Evolutionary conservation across 1,140 invertebrate genomes (phyloP), one percentile per base, ranked within the genome.

Genomic region (Platorchestia sp.): DNA sequence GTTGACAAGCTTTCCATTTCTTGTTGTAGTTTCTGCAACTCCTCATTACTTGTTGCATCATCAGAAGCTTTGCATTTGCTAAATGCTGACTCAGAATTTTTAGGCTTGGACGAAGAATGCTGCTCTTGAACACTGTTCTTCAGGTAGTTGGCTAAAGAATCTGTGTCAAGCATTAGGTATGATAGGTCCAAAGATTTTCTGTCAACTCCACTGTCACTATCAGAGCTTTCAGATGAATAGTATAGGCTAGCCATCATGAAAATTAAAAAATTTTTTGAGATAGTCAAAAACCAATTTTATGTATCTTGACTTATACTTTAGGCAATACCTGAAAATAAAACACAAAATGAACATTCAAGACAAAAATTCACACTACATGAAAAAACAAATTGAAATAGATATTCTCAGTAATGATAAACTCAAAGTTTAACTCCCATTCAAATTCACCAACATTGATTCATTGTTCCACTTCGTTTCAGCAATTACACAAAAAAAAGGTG

Each of bases 171-270:
- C 95, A 96, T 95, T 42, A 96, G 44, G 47, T 96, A 96, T 0
- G 96, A 96, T 19, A 96, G 95, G 90, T 96, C 96, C 75, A 96
- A 59, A 43, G 95, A 95, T 42, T n/a, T 95, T 22, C 51, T 59
- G 22, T 96, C 95, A 0, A 86, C 45, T 19, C 95, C 86, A n/a
- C 90, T 95, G 36, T 96, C 96, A 90, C 96, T 96, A 89, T 96
- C 96, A 14, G 96, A 96, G 43, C 95, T 96, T 51, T 96, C 96
- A 40, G 96, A 96, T 1, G 95, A 96, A 59, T 96, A 96, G 89
- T 96, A 96, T 95, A 96, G 96, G 42, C 47, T 95, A 75, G 95
- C 75, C 87, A 59, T 45, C 86, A 45, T 86, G 45, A 75, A 75
- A 36, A 75, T 10, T 10, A 27, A 36, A 36, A 36, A 36, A 75